Evolutionary conservation across 2,888 invertebrate species (phyloP), one percentile per base, ranked within the genome.

Genomic region (Caenorhabditis sp.): DNA sequence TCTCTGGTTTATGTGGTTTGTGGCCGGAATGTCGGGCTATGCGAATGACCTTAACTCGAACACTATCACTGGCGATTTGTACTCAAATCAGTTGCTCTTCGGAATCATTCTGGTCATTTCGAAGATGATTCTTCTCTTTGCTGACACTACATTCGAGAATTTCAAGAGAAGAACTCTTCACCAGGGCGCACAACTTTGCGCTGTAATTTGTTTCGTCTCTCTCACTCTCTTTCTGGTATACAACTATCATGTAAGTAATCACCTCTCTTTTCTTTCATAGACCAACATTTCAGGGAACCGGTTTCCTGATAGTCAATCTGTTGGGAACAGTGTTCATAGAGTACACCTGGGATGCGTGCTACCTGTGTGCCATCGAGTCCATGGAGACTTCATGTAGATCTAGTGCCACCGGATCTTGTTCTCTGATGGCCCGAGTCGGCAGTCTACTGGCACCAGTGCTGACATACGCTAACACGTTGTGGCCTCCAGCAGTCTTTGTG

Each of bases 291-390:
- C 60, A 87, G 87, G 85, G 89, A 18, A 53, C 80, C 13, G 80
- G 53, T 26, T 82, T 88, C 61, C 68, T 88, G 3, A 61, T 87
- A 0, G 65, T 85, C 28, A 88, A 90, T 56, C 37, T 89, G 9
- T 9, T 87, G 9, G 89, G 89, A 24, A 85, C 85, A 8, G 82
- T 84, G 5, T 88, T 89, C 79, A 87, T 89, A 64, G 89, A 89
- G 70, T 87, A 87, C 83, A 88, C 88, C 8, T 89, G 89, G 89
- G 89, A 89, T 60, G 89, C 89, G 1, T 86, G 86, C 68, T 89
- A 89, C 50, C 80, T 89, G 6, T 88, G 88, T 56, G 87, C 87
- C 0, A 84, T 89, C 20, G 89, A 89, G 64, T 79, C 85, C 1
- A 83, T 89, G 76, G 88, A 88, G 32, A 89, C 89, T 0, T 65